Evolutionary conservation across 2,113 vertebrate species (phyloP).

Genomic region (Semnornis frantzii): DNA sequence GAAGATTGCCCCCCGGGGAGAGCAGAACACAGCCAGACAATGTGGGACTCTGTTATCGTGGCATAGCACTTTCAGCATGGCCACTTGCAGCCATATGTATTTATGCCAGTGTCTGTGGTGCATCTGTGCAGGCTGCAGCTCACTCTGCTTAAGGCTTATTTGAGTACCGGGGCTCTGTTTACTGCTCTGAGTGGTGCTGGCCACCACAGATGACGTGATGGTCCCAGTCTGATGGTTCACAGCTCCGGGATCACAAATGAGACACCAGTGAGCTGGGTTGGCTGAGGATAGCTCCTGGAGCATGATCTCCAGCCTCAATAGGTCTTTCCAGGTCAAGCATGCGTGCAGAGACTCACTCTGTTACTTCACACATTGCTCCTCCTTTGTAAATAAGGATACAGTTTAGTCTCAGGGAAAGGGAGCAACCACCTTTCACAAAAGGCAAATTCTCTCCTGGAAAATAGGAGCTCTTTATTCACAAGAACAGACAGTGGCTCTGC

Average conservation of each 20-base stretch:
- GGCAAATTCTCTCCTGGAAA: constrained; percentile 30
- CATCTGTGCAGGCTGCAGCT: not conserved
- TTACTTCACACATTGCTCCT: not conserved
- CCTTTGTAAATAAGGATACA: constrained; percentile 17
- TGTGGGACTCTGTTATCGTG: not conserved
- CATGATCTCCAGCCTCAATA: not conserved
- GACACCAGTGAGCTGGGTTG: not conserved
- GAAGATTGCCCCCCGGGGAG: not conserved
- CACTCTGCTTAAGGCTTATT: rapidly evolving
- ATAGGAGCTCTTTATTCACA: constrained; percentile 38
- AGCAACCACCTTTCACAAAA: constrained; percentile 27
- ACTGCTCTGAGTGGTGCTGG: rapidly evolving
- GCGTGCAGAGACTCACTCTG: not conserved
- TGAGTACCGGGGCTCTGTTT: not conserved
- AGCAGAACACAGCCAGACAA: not conserved
- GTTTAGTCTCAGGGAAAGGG: constrained; percentile 1
- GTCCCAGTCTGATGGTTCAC: not conserved
- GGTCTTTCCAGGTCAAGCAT: constrained; percentile 33
- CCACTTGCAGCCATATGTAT: rapidly evolving
- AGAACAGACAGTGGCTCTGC: constrained; percentile 22
- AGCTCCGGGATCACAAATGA: not conserved
- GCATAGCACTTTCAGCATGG: not conserved
- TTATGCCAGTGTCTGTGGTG: not conserved
- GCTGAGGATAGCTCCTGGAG: not conserved
- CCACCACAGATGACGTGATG: rapidly evolving